Evolutionary conservation across 1,140 invertebrate species (phyloP), one percentile per base, ranked within the genome.

Genomic region (Arion vulgaris): DNA sequence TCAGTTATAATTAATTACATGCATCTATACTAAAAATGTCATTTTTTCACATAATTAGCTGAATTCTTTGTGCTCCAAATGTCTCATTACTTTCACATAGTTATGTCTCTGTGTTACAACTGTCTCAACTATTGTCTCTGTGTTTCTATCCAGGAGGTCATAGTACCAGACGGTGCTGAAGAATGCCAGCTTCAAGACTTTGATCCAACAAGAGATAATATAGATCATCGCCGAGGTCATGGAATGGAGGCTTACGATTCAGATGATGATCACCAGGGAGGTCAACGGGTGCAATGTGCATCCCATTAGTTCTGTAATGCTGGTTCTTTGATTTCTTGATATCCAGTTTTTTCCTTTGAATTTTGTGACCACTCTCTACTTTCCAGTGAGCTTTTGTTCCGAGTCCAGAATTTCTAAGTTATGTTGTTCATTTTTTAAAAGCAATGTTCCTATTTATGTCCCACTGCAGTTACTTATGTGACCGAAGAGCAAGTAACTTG

Each of bases 131-230:
- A 15, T 5, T 15, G 5, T 7, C 15, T 15, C 5, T 45, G 41
- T 5, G 41, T 45, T 45, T 15, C 41, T 15, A 90, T 93, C 4
- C 57, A 89, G 88, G 94, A 96, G 91, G 92, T 95, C 17, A 95
- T 96, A 66, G 95, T 98, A 88, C 96, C 97, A 0, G 96, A 97
- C 85, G 94, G 95, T 84, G 96, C 96, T 0, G 96, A 98, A 91
- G 96, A 97, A 90, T 89, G 88, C 76, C 95, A 95, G 79, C 91
- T 94, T 32, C 90, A 96, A n/a, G 92, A 91, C 13, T 91, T 86
- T 82, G 90, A 93, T 76, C 89, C 91, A 0, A 51, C 85, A 26
- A 82, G 85, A 32, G 66, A 87, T 26, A 39, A 80, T 15, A 66
- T 77, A 23, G 69, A 84, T 0, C 49, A 79, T n/a, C 86, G 87